Base-by-base conservation (phyloP, 2,888 invertebrate genomes). In the Salpingus planirostris region DNA sequence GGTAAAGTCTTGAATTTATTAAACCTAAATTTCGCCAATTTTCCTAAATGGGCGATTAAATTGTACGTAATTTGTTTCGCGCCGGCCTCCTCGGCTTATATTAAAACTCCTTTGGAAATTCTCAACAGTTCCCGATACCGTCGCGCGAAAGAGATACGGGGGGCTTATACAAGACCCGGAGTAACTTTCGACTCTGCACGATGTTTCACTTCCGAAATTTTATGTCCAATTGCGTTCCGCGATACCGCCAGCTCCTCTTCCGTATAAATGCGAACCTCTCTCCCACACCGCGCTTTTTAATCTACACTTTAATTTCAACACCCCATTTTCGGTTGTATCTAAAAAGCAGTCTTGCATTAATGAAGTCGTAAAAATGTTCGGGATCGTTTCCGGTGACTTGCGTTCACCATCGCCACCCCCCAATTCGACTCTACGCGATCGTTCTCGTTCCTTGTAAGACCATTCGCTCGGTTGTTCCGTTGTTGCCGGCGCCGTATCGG, bases 1-100 rank as follows among this genome's bases (percentile, higher is more conserved):
- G 64, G 62, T 62, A 62, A 62, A 61, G 59, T 59, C 59, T 54
- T 49, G 57, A 62, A 64, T 63, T 60, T 64, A 64, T 62, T 59
- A 58, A 56, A 54, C 57, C 54, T 56, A 55, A 62, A 62, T 62
- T 63, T 59, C 55, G 54, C 60, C 61, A 62, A 63, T 62, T 64
- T 64, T 59, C 64, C 55, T 52, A 58, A 64, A 64, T 58, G 61
- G 62, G 54, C 60, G 60, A 62, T 64, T 57, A 56, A 62, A 61
- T 55, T 59, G 60, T 56, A 55, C 53, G 60, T 62, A 64, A 64
- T 64, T 64, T 63, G 62, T 64, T 64, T 62, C 60, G 50, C 56
- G 52, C 54, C 50, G 44, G 45, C 46, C 37, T 48, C 44, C 49
- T 6, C 18, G 18, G 18, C 51, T 56, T 58, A 54, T 61, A 61